These are phyloP conservation scores for Dromiciops gliroides DNA, from an alignment of 2,113 vertebrate genomes.

Conservation along the genomic window DNA sequence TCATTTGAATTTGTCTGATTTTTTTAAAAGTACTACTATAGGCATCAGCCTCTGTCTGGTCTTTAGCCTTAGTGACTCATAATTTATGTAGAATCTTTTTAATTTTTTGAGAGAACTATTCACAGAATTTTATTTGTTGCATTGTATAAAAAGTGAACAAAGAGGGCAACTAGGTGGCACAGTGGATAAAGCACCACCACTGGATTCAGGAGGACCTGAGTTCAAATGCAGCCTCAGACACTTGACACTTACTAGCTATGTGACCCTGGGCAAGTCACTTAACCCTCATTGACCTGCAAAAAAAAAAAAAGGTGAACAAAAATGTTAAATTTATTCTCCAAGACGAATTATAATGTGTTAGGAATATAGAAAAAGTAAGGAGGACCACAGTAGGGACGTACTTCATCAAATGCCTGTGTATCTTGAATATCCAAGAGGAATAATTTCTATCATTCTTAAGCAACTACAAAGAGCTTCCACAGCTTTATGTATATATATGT, in stretches of 20 bases:
- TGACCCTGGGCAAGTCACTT: too few species aligned
- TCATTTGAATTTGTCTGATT: background rate
- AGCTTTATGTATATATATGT: background rate
- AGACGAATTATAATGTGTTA: too few species aligned
- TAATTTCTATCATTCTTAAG: constrained; percentile 15
- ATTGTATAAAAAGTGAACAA: background rate
- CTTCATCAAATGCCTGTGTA: background rate
- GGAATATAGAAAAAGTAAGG: background rate
- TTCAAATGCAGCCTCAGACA: too few species aligned
- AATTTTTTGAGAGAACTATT: background rate
- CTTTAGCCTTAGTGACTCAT: background rate
- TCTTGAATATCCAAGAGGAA: background rate
- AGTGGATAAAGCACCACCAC: too few species aligned
- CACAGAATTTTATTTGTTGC: background rate
- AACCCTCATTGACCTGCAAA: too few species aligned
- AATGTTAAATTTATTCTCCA: background rate
- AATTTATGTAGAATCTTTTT: background rate
- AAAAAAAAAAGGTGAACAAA: background rate
- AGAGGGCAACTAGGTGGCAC: too few species aligned
- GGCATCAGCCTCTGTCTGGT: background rate
- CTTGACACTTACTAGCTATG: too few species aligned
- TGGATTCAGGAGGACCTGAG: too few species aligned
- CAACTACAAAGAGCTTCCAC: background rate
- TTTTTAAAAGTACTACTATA: background rate
- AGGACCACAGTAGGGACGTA: background rate